phyloP scores from a whole-genome alignment of 2,113 vertebrate species.

The Cyprinodon brontotheroides region DNA sequence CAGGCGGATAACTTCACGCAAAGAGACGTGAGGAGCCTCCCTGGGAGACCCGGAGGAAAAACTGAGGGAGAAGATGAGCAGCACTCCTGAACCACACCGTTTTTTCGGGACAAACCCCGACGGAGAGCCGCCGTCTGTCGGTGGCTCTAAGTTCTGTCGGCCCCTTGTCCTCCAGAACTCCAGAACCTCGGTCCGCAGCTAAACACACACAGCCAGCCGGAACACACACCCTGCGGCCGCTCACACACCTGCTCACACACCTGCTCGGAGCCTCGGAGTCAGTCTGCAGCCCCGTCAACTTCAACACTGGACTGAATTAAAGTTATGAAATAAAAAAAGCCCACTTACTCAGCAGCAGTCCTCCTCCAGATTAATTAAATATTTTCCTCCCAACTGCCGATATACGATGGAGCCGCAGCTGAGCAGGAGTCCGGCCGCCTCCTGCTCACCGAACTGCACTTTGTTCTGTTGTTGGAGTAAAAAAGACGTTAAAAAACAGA shows the following conservation, averaged over 20 bases:
- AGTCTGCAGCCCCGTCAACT: conserved; percentile 53
- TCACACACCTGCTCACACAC: conserved; percentile 36
- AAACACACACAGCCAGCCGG: conserved; percentile 61
- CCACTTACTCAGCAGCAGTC: conserved; percentile 84
- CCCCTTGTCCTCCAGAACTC: conserved; percentile 79
- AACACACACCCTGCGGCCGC: conserved; percentile 27
- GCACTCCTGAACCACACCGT: conserved; percentile 56
- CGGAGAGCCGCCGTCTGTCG: conserved; percentile 58
- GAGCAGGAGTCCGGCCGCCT: conserved; percentile 47
- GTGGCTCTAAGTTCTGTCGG: conserved; percentile 74
- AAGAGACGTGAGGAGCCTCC: conserved; percentile 25
- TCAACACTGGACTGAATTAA: conserved; percentile 71
- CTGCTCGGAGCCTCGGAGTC: conserved; percentile 11
- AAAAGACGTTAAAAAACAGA: conserved; percentile 77
- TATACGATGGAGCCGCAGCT: conserved; percentile 57
- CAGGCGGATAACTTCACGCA: conserved; percentile 63
- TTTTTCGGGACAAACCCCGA: conserved; percentile 38
- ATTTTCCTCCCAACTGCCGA: conserved; percentile 78
- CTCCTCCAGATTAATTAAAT: conserved; percentile 84
- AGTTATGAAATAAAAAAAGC: conserved; percentile 81
- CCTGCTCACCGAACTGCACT: conserved; percentile 38
- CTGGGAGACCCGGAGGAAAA: neutral
- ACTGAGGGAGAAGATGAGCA: neutral
- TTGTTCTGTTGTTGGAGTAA: conserved; percentile 60
- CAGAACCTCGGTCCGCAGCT: conserved; percentile 67